Percentiles rank a stretch among this genome's conserved stretches.
Conservation (phyloP, 2,113 vertebrate species). For the Microtus montanus region DNA sequence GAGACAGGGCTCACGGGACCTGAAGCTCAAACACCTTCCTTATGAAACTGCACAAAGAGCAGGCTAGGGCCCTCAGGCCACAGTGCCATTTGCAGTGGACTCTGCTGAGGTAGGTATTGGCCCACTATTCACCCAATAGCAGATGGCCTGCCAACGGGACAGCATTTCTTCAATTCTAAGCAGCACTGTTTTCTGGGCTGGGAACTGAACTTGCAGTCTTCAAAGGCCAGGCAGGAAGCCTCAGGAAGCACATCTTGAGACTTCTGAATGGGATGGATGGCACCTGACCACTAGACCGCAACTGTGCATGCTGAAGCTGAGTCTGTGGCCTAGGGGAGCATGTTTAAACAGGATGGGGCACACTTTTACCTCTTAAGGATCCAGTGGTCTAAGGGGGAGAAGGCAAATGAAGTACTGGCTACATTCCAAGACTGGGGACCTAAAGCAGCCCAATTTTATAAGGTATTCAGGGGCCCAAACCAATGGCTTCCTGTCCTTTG, state of each 20-base stretch:
- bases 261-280: not conserved
- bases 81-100: not conserved
- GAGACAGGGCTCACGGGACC: not conserved
- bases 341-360: not conserved
- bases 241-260: not conserved
- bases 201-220: not conserved
- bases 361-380: not conserved
- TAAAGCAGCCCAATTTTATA: not conserved
- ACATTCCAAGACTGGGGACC: not conserved
- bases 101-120: not conserved
- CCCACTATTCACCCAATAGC: rapidly evolving
- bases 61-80: not conserved
- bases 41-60: not conserved
- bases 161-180: not conserved
- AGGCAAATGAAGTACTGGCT: not conserved
- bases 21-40: not conserved
- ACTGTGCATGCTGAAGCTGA: rapidly evolving
- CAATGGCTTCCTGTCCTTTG: not conserved
- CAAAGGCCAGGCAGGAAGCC: not conserved
- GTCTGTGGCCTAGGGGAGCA: not conserved
- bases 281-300: rapidly evolving
- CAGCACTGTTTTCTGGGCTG: not conserved
- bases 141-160: rapidly evolving
- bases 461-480: not conserved
- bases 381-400: not conserved